Conservation (phyloP, 2,797 vertebrate species). For the Enteromius radiatus region DNA sequence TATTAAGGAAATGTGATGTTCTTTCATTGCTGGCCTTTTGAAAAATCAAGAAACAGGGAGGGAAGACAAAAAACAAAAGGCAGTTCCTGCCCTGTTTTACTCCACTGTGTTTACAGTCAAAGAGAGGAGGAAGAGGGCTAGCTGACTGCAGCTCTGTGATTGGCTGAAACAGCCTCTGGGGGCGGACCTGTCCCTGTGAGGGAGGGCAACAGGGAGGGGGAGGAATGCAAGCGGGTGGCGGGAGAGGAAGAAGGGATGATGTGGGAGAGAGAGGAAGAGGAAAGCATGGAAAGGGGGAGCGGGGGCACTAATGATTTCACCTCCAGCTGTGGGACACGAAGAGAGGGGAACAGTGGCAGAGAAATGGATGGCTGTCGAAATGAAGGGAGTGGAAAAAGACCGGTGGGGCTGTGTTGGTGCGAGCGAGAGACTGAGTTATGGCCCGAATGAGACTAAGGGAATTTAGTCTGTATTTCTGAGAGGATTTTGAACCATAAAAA, state of each 20-base stretch:
- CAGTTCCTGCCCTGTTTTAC: constrained; percentile 20
- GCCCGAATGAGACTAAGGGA: constrained; percentile 23
- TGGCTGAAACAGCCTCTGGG: constrained; percentile 44
- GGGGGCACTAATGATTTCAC: constrained; percentile 77
- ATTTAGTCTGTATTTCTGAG: constrained; percentile 24
- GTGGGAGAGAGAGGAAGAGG: constrained; percentile 52
- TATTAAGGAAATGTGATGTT: background rate
- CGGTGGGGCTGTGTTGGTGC: constrained; percentile 61
- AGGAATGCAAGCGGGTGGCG: background rate
- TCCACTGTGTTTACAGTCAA: constrained; percentile 43
- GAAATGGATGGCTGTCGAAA: constrained; percentile 61
- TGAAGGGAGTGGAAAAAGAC: constrained; percentile 68
- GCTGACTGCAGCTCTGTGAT: constrained; percentile 15
- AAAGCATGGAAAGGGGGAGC: constrained; percentile 65
- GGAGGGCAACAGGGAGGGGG: constrained; percentile 4
- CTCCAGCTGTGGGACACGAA: constrained; percentile 77
- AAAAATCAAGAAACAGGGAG: background rate
- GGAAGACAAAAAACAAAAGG: constrained; percentile 26
- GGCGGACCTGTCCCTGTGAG: constrained; percentile 4
- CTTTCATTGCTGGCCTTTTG: constrained; percentile 18
- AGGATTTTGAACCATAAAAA: constrained; percentile 1
- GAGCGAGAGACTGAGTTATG: constrained; percentile 27
- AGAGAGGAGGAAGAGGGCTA: constrained; percentile 40
- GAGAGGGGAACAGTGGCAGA: constrained; percentile 66
- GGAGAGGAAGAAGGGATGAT: constrained; percentile 27